These are phyloP conservation scores for Idaea dimidiata DNA, from an alignment of 2,888 invertebrate species.

Conservation along the genomic window DNA sequence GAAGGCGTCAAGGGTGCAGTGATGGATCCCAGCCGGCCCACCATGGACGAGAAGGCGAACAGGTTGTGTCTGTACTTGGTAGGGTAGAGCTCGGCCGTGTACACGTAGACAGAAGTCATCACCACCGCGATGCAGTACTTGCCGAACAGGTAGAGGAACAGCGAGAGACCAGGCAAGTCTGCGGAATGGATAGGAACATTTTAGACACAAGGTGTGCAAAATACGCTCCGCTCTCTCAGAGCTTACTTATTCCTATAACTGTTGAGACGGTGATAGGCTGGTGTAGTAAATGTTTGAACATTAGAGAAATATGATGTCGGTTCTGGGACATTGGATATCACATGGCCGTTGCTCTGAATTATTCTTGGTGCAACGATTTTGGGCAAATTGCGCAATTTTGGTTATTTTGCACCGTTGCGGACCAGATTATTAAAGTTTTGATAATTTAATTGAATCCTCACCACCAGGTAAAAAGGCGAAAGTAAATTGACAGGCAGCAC, in stretches of 20 bases:
- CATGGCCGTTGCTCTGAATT: too few species aligned
- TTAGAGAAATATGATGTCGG: too few species aligned
- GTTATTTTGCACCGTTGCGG: too few species aligned
- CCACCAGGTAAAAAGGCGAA: slow-evolving; percentile 82
- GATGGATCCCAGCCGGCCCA: slow-evolving; percentile 84
- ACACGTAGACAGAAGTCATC: slow-evolving; percentile 83
- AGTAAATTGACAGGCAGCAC: slow-evolving; percentile 81
- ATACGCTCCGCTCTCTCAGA: too few species aligned
- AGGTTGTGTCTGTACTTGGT: slow-evolving; percentile 83
- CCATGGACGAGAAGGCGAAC: slow-evolving; percentile 84
- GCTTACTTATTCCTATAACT: too few species aligned
- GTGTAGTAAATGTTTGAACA: too few species aligned
- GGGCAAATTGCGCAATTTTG: too few species aligned
- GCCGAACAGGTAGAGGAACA: slow-evolving; percentile 81
- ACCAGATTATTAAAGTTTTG: too few species aligned
- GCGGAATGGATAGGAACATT: slow-evolving; percentile 15
- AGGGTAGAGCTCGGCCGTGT: slow-evolving; percentile 85
- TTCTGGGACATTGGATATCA: too few species aligned
- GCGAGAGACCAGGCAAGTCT: slow-evolving; percentile 58
- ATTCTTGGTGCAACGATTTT: too few species aligned
- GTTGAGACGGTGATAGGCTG: too few species aligned
- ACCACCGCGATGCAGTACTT: slow-evolving; percentile 85
- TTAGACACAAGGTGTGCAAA: neutral
- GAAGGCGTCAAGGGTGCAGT: slow-evolving; percentile 84
- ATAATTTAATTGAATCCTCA: slow-evolving; percentile 35